A percentile compares a stretch with the other conserved stretches of the same genome.
These are phyloP conservation scores for Sebastes matsubarae DNA, from an alignment of 2,797 vertebrate species.

Conservation along the genomic window DNA sequence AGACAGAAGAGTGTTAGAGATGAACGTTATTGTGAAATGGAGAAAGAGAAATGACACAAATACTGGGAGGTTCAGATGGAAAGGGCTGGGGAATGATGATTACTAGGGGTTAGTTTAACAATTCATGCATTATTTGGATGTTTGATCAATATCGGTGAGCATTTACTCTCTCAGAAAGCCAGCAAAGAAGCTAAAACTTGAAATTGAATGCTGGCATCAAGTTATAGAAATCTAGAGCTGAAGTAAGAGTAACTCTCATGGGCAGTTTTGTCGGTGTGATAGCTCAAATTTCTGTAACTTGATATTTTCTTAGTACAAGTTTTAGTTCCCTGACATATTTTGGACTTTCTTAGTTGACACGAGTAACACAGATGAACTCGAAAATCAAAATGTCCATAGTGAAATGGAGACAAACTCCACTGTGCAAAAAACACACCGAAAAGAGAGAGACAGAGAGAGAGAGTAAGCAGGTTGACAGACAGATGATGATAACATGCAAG, in stretches of 20 bases:
- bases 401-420: constrained; percentile 59
- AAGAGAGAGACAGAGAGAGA: constrained; percentile 38
- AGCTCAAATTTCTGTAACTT: constrained; percentile 35
- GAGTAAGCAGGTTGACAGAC: constrained; percentile 52
- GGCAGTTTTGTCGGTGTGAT: constrained; percentile 18
- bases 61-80: constrained; percentile 16
- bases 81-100: constrained; percentile 24
- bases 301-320: constrained; percentile 9
- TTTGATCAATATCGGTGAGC: constrained; percentile 32
- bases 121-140: constrained; percentile 59
- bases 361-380: constrained; percentile 7
- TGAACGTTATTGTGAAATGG: constrained; percentile 29
- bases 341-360: constrained; percentile 3
- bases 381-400: constrained; percentile 31
- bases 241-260: neutral
- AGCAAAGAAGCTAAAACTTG: constrained; percentile 31
- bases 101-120: constrained; percentile 32
- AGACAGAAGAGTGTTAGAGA: constrained; percentile 39
- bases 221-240: constrained; percentile 38
- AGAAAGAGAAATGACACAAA: constrained; percentile 45
- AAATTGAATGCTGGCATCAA: constrained; percentile 23
- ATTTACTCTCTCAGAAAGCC: constrained; percentile 35
- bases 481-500: constrained; percentile 78
- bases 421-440: constrained; percentile 72
- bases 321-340: constrained; percentile 41